Conservation (phyloP, 2,888 invertebrate species). For the Apodemia mormo region DNA sequence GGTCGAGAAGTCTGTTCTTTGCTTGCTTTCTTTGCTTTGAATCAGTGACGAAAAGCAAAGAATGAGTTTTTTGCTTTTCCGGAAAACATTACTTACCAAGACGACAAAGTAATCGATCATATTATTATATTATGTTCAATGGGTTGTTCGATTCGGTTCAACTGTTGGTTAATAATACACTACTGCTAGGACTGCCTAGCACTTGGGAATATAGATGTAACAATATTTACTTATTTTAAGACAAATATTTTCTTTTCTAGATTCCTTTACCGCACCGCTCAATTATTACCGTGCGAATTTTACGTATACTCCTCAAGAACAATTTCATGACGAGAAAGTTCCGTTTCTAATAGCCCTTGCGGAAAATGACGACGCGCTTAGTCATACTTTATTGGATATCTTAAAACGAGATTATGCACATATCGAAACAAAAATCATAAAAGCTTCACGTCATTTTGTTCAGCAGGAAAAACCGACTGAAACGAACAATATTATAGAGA, state of each 20-base stretch:
- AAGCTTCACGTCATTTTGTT: conserved; percentile 75
- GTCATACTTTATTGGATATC: conserved; percentile 46
- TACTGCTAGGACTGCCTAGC: too few species aligned
- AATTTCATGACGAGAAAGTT: conserved; percentile 53
- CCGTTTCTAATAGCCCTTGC: conserved; percentile 71
- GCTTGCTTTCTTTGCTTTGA: too few species aligned
- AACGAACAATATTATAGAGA: conserved; percentile 75
- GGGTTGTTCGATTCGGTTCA: too few species aligned
- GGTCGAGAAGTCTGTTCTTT: too few species aligned
- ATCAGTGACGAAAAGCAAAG: too few species aligned
- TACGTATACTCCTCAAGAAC: conserved; percentile 45
- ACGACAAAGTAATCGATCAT: too few species aligned
- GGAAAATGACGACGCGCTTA: conserved; percentile 66
- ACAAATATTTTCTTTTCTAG: conserved; percentile 45
- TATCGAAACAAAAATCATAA: conserved; percentile 66
- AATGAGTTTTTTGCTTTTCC: too few species aligned
- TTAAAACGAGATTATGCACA: conserved; percentile 65
- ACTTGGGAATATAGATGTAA: not conserved
- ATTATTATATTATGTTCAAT: too few species aligned
- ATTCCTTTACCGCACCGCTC: conserved; percentile 75
- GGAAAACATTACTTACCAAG: too few species aligned
- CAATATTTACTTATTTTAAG: not conserved
- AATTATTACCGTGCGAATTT: conserved; percentile 82
- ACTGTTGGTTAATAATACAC: too few species aligned
- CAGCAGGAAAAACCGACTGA: conserved; percentile 79